A percentile compares a stretch with the other conserved stretches of the same genome.
Conservation (phyloP, 2,888 invertebrate genomes). For the Amphipyra berbera region DNA sequence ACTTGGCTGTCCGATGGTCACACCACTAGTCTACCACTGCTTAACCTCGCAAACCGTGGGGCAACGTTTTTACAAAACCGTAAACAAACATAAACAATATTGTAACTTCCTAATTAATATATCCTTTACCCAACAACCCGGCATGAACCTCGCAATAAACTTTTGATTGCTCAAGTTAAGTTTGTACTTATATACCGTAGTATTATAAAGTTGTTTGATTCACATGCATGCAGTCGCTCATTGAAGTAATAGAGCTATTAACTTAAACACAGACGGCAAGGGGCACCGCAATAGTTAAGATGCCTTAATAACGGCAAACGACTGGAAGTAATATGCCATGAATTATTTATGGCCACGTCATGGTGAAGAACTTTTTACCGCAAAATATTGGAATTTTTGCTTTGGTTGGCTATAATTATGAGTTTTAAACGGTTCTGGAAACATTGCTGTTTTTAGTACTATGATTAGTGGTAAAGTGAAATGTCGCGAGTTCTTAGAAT, state of each 20-base stretch:
- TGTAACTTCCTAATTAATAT: neutral
- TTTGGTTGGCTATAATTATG: slow-evolving; percentile 31
- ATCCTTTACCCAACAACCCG: slow-evolving; percentile 1
- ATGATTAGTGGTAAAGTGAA: too few species aligned
- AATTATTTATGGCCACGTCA: slow-evolving; percentile 66
- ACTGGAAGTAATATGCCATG: slow-evolving; percentile 67
- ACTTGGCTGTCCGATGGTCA: too few species aligned
- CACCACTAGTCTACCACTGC: too few species aligned
- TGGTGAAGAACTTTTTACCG: slow-evolving; percentile 25
- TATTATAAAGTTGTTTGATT: slow-evolving; percentile 67
- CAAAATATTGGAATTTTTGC: slow-evolving; percentile 43
- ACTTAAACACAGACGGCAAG: slow-evolving; percentile 70
- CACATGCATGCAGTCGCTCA: slow-evolving; percentile 65
- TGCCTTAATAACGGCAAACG: slow-evolving; percentile 69
- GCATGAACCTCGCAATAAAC: slow-evolving; percentile 28
- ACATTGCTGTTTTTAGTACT: too few species aligned
- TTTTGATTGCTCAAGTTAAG: slow-evolving; percentile 39
- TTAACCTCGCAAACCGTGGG: too few species aligned
- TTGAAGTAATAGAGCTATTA: slow-evolving; percentile 83
- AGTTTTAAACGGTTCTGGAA: slow-evolving; percentile 17
- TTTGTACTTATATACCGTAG: slow-evolving; percentile 23
- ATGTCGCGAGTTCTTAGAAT: too few species aligned
- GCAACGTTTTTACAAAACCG: too few species aligned
- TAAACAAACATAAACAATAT: neutral
- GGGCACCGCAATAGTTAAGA: slow-evolving; percentile 70